These are phyloP conservation scores for Pectinophora gossypiella DNA, from an alignment of 1,140 invertebrate species.

Conservation along the genomic window DNA sequence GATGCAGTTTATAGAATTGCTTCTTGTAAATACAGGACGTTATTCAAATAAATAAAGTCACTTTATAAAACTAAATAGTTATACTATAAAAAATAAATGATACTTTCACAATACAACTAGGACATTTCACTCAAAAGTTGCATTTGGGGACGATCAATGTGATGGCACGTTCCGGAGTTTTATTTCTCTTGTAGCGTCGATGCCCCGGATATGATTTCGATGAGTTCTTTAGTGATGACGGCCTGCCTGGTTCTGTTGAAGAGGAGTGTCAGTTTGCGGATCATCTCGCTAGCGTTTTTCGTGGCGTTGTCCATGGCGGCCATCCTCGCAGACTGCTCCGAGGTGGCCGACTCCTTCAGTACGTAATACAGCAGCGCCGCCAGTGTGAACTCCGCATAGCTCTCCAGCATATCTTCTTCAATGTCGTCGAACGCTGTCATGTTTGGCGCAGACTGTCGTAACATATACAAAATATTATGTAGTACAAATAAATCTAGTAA, in stretches of 20 bases:
- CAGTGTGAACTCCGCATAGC: slow-evolving; percentile 95
- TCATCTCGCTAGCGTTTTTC: slow-evolving; percentile 99
- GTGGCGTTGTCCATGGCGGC: slow-evolving; percentile 99
- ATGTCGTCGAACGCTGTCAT: slow-evolving; percentile 89
- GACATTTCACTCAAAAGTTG: no score
- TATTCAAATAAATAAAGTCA: no score
- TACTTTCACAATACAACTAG: no score
- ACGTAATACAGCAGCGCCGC: slow-evolving; percentile 94
- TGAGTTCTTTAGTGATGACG: slow-evolving; percentile 98
- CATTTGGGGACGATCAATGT: no score
- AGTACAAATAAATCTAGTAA: no score
- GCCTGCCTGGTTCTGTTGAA: slow-evolving; percentile 99
- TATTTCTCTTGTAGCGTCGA: no score
- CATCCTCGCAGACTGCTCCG: slow-evolving; percentile 98
- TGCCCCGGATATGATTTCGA: slow-evolving; percentile 99
- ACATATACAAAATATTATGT: background rate
- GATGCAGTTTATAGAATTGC: no score
- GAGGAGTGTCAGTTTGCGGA: slow-evolving; percentile 95
- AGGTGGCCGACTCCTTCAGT: slow-evolving; percentile 96
- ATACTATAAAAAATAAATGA: no score
- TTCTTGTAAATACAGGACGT: no score
- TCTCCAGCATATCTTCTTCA: slow-evolving; percentile 92
- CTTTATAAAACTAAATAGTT: no score
- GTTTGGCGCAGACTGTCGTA: slow-evolving; percentile 81
- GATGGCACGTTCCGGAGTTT: no score